A percentile compares a stretch with the other conserved stretches of the same genome.
These are phyloP conservation scores for Aphodius granarius DNA, from an alignment of 2,888 invertebrate species.

Conservation along the genomic window DNA sequence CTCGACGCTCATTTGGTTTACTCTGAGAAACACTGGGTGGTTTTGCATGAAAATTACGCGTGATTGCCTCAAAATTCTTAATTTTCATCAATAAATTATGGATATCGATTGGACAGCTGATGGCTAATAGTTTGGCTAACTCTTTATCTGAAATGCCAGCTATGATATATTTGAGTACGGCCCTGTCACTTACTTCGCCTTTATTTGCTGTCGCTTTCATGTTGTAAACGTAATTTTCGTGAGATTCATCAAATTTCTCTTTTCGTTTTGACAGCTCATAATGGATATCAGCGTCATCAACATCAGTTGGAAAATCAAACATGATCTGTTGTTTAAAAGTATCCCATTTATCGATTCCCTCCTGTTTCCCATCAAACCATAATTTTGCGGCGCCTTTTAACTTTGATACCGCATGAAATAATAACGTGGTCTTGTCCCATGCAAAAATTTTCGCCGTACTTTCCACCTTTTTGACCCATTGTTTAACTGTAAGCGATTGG, in stretches of 20 bases:
- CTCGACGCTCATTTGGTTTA: background rate
- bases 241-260: background rate
- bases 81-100: no score
- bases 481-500: background rate
- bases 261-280: background rate
- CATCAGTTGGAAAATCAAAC: background rate
- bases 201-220: slow-evolving; percentile 21
- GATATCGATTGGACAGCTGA: no score
- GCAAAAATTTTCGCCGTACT: background rate
- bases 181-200: slow-evolving; percentile 14
- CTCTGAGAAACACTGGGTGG: no score
- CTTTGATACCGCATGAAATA: background rate
- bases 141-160: slow-evolving; percentile 7
- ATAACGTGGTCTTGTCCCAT: background rate
- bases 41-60: no score
- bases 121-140: background rate
- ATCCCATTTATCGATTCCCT: background rate
- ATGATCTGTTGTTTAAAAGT: background rate
- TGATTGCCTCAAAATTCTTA: no score
- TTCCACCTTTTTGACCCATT: background rate
- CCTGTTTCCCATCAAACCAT: slow-evolving; percentile 1
- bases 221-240: no score
- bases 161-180: slow-evolving; percentile 21
- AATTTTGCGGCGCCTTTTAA: background rate
- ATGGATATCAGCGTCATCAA: background rate